Evolutionary conservation across 2,888 invertebrate species (phyloP), one percentile per base, ranked within the genome.

Genomic region (Pyrgus malvae): DNA sequence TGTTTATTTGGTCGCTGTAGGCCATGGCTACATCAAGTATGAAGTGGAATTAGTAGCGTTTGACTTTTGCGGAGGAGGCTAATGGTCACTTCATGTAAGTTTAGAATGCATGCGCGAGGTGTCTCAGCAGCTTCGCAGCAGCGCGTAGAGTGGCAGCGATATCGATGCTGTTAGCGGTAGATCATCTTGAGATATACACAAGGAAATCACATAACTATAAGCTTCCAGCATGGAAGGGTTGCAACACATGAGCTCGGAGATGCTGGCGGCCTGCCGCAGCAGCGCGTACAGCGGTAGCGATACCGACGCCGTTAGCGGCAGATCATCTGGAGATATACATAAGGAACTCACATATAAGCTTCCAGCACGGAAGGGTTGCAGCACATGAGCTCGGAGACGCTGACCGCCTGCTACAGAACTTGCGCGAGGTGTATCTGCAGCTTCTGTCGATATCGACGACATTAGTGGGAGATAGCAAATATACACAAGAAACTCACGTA

Each of bases 371-470:
- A 81, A 12, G 87, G 88, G 64, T 88, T 87, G 63, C 83, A 85
- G 62, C 85, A 79, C 67, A 91, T 77, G 29, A 90, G 73, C 7
- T 90, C 90, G 0, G 90, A 90, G 1, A 91, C 78, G 63, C 90
- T 89, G 53, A 86, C 85, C 5, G 90, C 80, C 46, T 80, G 84
- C 2, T 78, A 74, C 57, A 90, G 67, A 9, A 87, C 88, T 23
- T n/a, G n/a, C n/a, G n/a, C n/a, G n/a, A n/a, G n/a, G n/a, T n/a
- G n/a, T n/a, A n/a, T n/a, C n/a, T n/a, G n/a, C n/a, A n/a, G n/a
- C n/a, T n/a, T n/a, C n/a, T n/a, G n/a, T n/a, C n/a, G n/a, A n/a
- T n/a, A n/a, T n/a, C n/a, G n/a, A n/a, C n/a, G n/a, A n/a, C 7
- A 29, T 2, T 29, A 9, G 2, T 29, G 21, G n/a, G n/a, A 3